Base-by-base conservation (phyloP, 2,797 vertebrate genomes). In the Petrocephalus schoutedeni region DNA sequence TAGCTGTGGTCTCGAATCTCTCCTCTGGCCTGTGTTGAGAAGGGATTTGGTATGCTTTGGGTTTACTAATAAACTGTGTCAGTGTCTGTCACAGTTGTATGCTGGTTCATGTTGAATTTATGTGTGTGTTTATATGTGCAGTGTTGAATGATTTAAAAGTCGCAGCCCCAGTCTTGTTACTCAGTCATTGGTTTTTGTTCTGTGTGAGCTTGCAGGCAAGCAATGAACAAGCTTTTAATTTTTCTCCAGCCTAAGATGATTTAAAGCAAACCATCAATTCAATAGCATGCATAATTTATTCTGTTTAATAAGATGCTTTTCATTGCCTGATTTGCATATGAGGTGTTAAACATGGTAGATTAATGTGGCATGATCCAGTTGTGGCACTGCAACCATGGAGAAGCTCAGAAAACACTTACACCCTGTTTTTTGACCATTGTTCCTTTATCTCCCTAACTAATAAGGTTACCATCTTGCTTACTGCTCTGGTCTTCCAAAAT, bases 221-320 rank as follows among this genome's bases (percentile, higher is more conserved):
- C 36, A 9, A 45, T 77, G 45, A 77, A 8, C 41, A 77, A 77
- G 71, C 71, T 74, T 74, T 67, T 32, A 67, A 74, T 36, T 45
- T 74, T 74, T 0, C 67, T 45, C 14, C 41, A 45, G 16, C 71
- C 71, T 77, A 2, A 5, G 36, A 14, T 77, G 49, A 56, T 85
- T 85, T 23, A 56, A 54, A 54, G 21, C 53, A 54, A 85, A 56
- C 49, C 12, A 21, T 14, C 49, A 54, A 14, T 54, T 53, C 49
- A 56, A 51, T 54, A n/a, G 21, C 7, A 54, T 54, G 36, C 51
- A 36, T 86, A n/a, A 51, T 83, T 83, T 59, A 58, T 86, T 57
- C 28, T 59, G 32, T 86, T 57, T 58, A 58, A 86, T 86, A 32
- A 86, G 32, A 56, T 86, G 54, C 54, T 41, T 56, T 86, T 59